Evolutionary conservation across 1,140 invertebrate genomes (phyloP).

Genomic region (Ostrea edulis): DNA sequence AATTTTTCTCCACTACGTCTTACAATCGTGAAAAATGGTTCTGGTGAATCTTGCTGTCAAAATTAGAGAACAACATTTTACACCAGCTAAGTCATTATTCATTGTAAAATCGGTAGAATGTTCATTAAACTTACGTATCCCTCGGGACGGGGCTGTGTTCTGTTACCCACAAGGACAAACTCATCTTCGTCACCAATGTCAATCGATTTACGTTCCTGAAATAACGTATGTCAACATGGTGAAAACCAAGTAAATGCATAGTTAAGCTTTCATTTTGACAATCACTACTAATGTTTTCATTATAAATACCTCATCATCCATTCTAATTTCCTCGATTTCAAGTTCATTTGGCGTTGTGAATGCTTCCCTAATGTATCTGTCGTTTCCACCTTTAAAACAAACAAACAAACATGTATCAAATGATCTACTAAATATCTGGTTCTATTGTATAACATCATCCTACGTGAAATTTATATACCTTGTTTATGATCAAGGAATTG

Average conservation of each 20-base stretch:
- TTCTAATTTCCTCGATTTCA: slow-evolving; percentile 27
- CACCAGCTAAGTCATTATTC: not conserved
- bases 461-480: not conserved
- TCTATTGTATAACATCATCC: not conserved
- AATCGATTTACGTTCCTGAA: slow-evolving; percentile 31
- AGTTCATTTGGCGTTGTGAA: slow-evolving; percentile 8
- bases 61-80: slow-evolving; percentile 5
- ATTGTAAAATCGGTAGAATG: not conserved
- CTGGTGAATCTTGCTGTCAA: slow-evolving; percentile 28
- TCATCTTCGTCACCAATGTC: slow-evolving; percentile 55
- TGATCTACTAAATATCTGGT: not conserved
- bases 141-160: not conserved
- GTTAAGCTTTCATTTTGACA: not conserved
- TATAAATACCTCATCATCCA: slow-evolving; percentile 23
- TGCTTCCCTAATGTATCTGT: slow-evolving; percentile 14
- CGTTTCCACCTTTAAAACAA: not conserved
- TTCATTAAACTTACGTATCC: not conserved
- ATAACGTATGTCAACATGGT: not conserved
- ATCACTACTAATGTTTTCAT: not conserved
- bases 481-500: slow-evolving; percentile 15
- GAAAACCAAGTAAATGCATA: not conserved
- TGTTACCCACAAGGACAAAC: slow-evolving; percentile 51
- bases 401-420: not conserved
- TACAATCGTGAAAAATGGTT: slow-evolving; percentile 50
- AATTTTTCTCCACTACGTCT: slow-evolving; percentile 32